Percentiles rank a stretch among this genome's conserved stretches.
phyloP scores from a whole-genome alignment of 2,888 invertebrate species.

The Autographa gamma region DNA sequence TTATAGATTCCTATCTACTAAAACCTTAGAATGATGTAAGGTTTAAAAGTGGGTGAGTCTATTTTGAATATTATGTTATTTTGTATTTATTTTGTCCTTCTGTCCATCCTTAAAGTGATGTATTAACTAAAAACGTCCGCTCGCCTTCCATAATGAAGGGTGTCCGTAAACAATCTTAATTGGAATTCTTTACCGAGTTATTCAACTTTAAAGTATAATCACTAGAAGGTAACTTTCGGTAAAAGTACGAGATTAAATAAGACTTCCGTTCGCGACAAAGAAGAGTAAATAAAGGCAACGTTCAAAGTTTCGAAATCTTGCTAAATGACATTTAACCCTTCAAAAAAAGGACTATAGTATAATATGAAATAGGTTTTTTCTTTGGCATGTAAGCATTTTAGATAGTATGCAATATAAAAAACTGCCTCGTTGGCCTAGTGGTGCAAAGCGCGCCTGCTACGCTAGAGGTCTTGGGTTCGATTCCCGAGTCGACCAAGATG shows the following conservation, averaged over 20 bases:
- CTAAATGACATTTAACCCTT: background rate
- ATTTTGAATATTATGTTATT: background rate
- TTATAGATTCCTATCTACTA: too few species aligned
- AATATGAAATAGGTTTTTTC: too few species aligned
- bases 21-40: too few species aligned
- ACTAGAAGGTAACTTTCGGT: conserved; percentile 22
- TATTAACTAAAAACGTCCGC: conserved; percentile 33
- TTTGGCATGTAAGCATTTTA: too few species aligned
- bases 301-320: background rate
- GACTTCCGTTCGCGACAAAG: background rate
- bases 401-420: too few species aligned
- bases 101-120: conserved; percentile 20
- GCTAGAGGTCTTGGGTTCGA: too few species aligned
- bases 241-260: conserved; percentile 17
- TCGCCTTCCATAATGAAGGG: conserved; percentile 32
- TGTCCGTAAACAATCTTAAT: conserved; percentile 64
- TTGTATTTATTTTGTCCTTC: background rate
- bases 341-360: too few species aligned
- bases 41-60: too few species aligned
- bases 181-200: conserved; percentile 66
- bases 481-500: too few species aligned
- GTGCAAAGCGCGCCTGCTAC: too few species aligned
- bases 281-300: background rate
- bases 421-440: too few species aligned
- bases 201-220: conserved; percentile 57